These are phyloP conservation scores for Istiophorus platypterus DNA, from an alignment of 2,113 vertebrate species.

Conservation along the genomic window DNA sequence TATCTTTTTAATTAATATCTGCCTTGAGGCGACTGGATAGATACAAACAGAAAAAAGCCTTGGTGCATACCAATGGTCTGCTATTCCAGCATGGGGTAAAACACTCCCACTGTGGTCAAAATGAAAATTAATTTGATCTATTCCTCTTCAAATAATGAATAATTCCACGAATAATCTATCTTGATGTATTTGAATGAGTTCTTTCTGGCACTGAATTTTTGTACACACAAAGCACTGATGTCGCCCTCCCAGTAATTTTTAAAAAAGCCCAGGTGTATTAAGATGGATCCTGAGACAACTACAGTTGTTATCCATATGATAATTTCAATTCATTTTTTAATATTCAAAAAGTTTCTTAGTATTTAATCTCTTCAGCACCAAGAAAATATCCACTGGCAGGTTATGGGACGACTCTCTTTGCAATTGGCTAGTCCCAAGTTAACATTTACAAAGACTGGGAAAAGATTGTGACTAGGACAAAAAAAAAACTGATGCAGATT, in stretches of 20 bases:
- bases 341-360: background rate
- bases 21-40: conserved; percentile 66
- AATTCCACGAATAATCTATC: conserved; percentile 52
- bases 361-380: conserved; percentile 1
- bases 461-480: conserved; percentile 32
- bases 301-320: conserved; percentile 16
- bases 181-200: conserved; percentile 40
- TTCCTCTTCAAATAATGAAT: conserved; percentile 59
- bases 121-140: conserved; percentile 61
- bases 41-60: conserved; percentile 64
- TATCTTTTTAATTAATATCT: conserved; percentile 78
- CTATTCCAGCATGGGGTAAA: conserved; percentile 45
- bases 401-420: background rate
- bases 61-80: conserved; percentile 67
- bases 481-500: conserved; percentile 15
- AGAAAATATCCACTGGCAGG: background rate
- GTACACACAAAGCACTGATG: conserved; percentile 3
- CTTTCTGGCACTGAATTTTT: conserved; percentile 18
- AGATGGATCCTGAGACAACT: background rate
- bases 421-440: conserved; percentile 15
- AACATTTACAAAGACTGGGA: conserved; percentile 21
- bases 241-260: conserved; percentile 12
- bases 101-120: conserved; percentile 60
- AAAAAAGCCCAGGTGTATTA: conserved; percentile 4
- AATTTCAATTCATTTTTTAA: background rate